Percentiles rank a stretch among this genome's conserved stretches.
phyloP scores from a whole-genome alignment of 2,113 vertebrate genomes.

The Prunella himalayana region DNA sequence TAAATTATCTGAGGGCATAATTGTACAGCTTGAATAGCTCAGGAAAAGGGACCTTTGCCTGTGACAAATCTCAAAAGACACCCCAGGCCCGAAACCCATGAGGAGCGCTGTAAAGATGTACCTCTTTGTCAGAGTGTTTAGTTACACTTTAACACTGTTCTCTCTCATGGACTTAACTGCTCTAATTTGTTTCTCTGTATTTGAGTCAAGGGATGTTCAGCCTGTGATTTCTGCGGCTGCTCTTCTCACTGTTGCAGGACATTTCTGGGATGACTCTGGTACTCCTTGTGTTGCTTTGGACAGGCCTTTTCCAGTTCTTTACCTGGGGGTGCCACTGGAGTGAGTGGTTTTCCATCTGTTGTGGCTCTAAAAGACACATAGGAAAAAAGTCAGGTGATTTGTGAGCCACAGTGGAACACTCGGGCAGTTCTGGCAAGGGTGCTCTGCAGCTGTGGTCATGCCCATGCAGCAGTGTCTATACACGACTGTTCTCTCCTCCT shows the following conservation, averaged over 20 bases:
- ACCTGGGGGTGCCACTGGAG: not conserved
- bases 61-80: not conserved
- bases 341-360: not conserved
- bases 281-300: not conserved
- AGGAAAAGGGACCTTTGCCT: not conserved
- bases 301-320: not conserved
- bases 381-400: not conserved
- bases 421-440: fast-evolving
- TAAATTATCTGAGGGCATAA: not conserved
- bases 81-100: fast-evolving
- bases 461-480: not conserved
- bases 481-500: fast-evolving
- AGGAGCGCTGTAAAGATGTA: not conserved
- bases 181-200: not conserved
- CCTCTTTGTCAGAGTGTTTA: no score
- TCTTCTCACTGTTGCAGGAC: not conserved
- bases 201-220: not conserved
- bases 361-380: not conserved
- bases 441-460: fast-evolving
- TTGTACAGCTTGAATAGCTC: not conserved
- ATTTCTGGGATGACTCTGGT: not conserved
- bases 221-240: not conserved
- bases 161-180: not conserved
- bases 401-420: not conserved
- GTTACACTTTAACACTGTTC: fast-evolving